Base-by-base conservation (phyloP, 2,797 vertebrate genomes). In the Hydrocynus forskahlii region DNA sequence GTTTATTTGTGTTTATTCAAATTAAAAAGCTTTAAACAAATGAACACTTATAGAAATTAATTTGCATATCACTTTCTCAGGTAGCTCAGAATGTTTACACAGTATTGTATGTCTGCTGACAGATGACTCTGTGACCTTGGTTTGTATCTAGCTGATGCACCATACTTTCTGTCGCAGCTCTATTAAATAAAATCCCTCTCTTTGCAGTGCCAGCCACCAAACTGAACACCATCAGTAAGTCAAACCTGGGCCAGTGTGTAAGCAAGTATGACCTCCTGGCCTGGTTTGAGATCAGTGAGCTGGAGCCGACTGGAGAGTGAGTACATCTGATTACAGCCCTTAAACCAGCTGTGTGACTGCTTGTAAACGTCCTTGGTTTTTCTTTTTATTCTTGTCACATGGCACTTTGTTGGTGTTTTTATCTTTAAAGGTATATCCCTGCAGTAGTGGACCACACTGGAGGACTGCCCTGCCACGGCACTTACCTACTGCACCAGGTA, bases 271-370 rank as follows among this genome's bases (percentile, higher is more conserved):
- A 99, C 86, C 96, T 99, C 75, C 94, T 99, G 54, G 97, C 99
- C 74, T 99, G 98, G 98, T 99, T 99, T 89, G 98, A 99, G 93
- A 99, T 99, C 94, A 99, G 97, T 14, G 98, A 99, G 81, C 90
- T 99, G 93, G 98, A 99, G 91, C 97, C 98, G n/a, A 99, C 98
- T 0, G 98, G 98, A 93, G 98, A 99, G 97, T 99, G 92, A 98
- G 98, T 97, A 16, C 81, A 77, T 45, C 19, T 35, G 21, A 16
- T 43, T 45, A 55, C 6, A 17, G 0, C 19, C 4, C n/a, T 5
- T 62, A 48, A 66, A 45, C 25, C 16, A 62, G 68, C 23, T n/a
- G 1, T 1, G 74, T 73, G 43, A 14, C 5, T 54, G 40, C n/a
- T 59, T 16, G 40, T 75, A 35, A 75, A 21, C 17, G 38, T 54